Percentiles rank a stretch among this genome's conserved stretches.
These are phyloP conservation scores for Enteromius anoplus DNA, from an alignment of 2,797 vertebrate genomes.

Conservation along the genomic window DNA sequence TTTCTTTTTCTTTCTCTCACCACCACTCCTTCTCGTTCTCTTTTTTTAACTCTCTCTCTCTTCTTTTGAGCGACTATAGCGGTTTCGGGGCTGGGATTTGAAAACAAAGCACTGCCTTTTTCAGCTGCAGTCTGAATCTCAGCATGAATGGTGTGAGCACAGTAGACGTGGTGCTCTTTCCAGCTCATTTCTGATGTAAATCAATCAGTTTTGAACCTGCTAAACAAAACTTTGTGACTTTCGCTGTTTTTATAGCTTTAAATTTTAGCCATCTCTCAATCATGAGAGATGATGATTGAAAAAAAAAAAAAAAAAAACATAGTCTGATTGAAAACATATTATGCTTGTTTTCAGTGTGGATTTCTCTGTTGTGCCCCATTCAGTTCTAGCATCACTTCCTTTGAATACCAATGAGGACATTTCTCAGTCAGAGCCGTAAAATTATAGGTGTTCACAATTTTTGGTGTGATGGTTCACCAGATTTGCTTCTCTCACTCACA, in stretches of 20 bases:
- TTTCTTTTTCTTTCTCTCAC: neutral
- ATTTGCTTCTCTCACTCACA: slow-evolving; percentile 23
- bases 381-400: neutral
- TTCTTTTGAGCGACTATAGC: slow-evolving; percentile 31
- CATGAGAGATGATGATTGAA: neutral
- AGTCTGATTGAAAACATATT: neutral
- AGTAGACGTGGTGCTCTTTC: neutral
- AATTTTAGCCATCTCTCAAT: neutral
- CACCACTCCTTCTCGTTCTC: slow-evolving; percentile 1
- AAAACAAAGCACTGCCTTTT: slow-evolving; percentile 39
- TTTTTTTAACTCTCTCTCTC: slow-evolving; percentile 21
- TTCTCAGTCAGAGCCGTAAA: slow-evolving; percentile 31
- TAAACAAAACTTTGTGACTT: neutral
- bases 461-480: slow-evolving; percentile 20
- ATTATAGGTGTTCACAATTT: slow-evolving; percentile 41
- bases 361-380: slow-evolving; percentile 15
- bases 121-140: slow-evolving; percentile 23
- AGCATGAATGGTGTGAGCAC: slow-evolving; percentile 27
- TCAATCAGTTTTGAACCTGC: neutral
- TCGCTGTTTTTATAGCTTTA: neutral
- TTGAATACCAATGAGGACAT: slow-evolving; percentile 45
- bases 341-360: slow-evolving; percentile 23
- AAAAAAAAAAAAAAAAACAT: neutral
- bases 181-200: slow-evolving; percentile 25
- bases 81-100: slow-evolving; percentile 35